A percentile compares a stretch with the other conserved stretches of the same genome.
Evolutionary conservation across 2,797 vertebrate genomes (phyloP).

Genomic region (Vultur gryphus): DNA sequence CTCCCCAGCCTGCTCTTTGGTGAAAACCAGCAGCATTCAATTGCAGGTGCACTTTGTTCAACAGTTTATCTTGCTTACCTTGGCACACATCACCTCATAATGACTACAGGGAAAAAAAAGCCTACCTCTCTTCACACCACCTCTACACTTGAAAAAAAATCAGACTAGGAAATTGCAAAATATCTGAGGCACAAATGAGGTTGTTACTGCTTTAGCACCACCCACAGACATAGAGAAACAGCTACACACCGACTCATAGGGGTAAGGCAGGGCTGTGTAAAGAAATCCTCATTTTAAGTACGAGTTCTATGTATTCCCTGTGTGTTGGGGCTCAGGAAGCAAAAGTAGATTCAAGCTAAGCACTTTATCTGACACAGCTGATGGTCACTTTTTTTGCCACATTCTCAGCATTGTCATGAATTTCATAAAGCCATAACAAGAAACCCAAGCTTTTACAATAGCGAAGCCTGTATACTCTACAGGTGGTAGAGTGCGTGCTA

Average conservation of each 20-base stretch:
- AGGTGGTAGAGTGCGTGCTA: not conserved
- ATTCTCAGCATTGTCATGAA: not conserved
- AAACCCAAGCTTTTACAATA: not conserved
- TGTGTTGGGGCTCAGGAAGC: not conserved
- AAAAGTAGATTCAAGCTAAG: not conserved
- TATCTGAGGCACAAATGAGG: not conserved
- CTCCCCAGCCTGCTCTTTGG: not conserved
- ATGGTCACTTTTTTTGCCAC: not conserved
- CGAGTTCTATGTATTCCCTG: too few species aligned
- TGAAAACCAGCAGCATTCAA: not conserved
- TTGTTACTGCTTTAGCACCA: not conserved
- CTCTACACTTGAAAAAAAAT: not conserved
- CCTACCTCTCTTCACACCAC: not conserved
- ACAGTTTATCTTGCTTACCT: not conserved
- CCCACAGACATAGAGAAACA: not conserved
- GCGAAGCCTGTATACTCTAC: not conserved
- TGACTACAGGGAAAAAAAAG: not conserved
- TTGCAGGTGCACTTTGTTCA: not conserved
- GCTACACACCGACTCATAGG: accelerated
- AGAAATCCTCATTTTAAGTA: not conserved
- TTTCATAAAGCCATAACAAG: not conserved
- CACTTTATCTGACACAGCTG: not conserved
- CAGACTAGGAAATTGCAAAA: not conserved
- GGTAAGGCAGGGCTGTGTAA: not conserved
- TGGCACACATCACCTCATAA: not conserved